Percentiles rank a stretch among this genome's conserved stretches.
Evolutionary conservation across 2,888 invertebrate species (phyloP).

Genomic region (Saturnia japonica): DNA sequence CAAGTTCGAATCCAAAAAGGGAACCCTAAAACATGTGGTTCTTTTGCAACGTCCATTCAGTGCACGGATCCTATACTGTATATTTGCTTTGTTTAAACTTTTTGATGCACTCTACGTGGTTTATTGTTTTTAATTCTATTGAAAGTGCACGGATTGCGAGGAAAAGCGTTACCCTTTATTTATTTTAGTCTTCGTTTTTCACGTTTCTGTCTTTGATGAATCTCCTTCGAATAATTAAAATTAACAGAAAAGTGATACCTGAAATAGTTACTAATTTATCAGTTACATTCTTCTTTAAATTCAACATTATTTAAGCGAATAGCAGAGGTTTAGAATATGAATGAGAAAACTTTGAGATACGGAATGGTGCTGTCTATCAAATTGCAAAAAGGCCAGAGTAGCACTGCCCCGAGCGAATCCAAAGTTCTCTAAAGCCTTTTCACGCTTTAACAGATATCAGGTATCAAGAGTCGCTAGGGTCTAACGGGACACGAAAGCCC

Average conservation of each 20-base stretch:
- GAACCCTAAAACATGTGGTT: conserved; percentile 11
- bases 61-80: not conserved
- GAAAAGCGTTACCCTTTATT: not conserved
- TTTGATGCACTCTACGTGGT: conserved; percentile 8
- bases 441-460: too few species aligned
- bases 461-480: too few species aligned
- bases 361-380: too few species aligned
- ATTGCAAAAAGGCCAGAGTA: too few species aligned
- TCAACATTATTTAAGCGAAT: too few species aligned
- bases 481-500: too few species aligned
- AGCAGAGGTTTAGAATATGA: too few species aligned
- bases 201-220: not conserved
- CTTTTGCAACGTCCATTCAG: not conserved
- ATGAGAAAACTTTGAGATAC: too few species aligned
- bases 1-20: not conserved
- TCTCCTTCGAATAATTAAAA: not conserved
- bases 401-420: too few species aligned
- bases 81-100: conserved; percentile 6
- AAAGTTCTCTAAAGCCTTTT: too few species aligned
- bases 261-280: not conserved
- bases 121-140: conserved; percentile 10
- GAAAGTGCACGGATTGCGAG: not conserved
- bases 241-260: not conserved
- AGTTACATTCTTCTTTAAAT: too few species aligned
- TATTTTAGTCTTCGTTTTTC: not conserved